A percentile compares a stretch with the other conserved stretches of the same genome.
phyloP scores from a whole-genome alignment of 2,888 invertebrate genomes.

The Myopa tessellatipennis region DNA sequence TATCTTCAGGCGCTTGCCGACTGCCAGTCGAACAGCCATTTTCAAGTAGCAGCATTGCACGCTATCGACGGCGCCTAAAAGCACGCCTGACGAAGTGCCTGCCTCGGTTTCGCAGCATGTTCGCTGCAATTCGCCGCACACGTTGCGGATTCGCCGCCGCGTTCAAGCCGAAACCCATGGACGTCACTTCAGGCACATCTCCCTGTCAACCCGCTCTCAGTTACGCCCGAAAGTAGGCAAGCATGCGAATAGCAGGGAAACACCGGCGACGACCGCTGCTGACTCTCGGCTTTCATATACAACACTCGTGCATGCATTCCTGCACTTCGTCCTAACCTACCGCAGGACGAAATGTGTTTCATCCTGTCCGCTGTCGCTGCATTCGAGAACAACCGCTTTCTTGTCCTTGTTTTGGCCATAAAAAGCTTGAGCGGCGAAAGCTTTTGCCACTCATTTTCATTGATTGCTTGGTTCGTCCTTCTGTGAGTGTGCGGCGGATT shows the following conservation, averaged over 20 bases:
- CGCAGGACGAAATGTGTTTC: constrained; percentile 13
- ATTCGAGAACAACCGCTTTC: not conserved
- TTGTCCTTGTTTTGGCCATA: not conserved
- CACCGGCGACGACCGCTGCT: not conserved
- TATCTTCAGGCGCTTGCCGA: constrained; percentile 14
- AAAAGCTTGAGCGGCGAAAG: constrained; percentile 13
- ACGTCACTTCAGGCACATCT: too few species aligned
- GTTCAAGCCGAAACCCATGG: not conserved
- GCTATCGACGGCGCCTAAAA: constrained; percentile 9
- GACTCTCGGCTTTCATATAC: too few species aligned
- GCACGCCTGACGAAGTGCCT: not conserved
- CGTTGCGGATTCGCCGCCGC: constrained; percentile 33
- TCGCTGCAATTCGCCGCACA: constrained; percentile 31
- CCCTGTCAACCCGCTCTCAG: not conserved
- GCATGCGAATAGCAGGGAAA: not conserved
- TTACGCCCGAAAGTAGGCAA: constrained; percentile 26
- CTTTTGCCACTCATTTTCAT: not conserved
- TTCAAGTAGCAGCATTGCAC: not conserved
- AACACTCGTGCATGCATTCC: not conserved
- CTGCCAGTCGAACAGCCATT: constrained; percentile 3
- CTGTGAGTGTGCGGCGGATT: constrained; percentile 11
- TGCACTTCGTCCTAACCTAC: constrained; percentile 23
- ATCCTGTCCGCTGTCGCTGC: not conserved
- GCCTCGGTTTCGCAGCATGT: constrained; percentile 13
- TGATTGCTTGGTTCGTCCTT: not conserved